Base-by-base conservation (phyloP, 1,140 invertebrate species). In the Mamestra configurata region DNA sequence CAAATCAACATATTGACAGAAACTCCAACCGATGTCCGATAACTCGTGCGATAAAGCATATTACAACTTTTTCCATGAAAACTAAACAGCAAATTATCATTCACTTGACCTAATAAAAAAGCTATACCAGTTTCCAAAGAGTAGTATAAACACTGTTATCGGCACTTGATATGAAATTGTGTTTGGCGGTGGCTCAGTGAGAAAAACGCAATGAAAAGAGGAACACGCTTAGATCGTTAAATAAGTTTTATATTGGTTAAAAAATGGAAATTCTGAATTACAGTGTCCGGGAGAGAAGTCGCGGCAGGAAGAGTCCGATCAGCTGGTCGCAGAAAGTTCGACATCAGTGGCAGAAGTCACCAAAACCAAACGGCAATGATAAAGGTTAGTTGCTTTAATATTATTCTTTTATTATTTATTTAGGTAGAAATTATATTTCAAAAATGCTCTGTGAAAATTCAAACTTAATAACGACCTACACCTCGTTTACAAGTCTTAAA, bases 291-390 rank as follows among this genome's bases (percentile, higher is more conserved):
- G 95, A 95, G 77, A 89, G 90, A 49, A 92, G 92, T 80, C 88
- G 92, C 13, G 91, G 90, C 8, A 90, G 91, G 72, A 95, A 94
- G 43, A 94, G 94, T 82, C 94, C 93, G 0, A 86, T 94, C 13
- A 95, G 93, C 84, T 95, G 95, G 95, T 95, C 94, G 49, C 93
- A 95, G 83, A 95, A 95, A 86, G 94, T 95, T n/a, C 79, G 95
- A 27, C 90, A 95, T 77, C 95, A 95, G 31, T 93, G 94, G 94
- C 93, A 93, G 72, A 93, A 94, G 75, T 89, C 92, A 2, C 93
- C 94, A 5, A 92, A 92, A 82, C 89, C 90, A 71, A 82, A 70
- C 55, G 83, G 61, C 57, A 83, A 89, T 18, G 86, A 92, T 31
- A 92, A 92, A 92, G 93, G 91, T 94, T 77, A 86, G 86, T 79